Evolutionary conservation across 2,113 vertebrate species (phyloP).

Genomic region (Chamaea fasciata): DNA sequence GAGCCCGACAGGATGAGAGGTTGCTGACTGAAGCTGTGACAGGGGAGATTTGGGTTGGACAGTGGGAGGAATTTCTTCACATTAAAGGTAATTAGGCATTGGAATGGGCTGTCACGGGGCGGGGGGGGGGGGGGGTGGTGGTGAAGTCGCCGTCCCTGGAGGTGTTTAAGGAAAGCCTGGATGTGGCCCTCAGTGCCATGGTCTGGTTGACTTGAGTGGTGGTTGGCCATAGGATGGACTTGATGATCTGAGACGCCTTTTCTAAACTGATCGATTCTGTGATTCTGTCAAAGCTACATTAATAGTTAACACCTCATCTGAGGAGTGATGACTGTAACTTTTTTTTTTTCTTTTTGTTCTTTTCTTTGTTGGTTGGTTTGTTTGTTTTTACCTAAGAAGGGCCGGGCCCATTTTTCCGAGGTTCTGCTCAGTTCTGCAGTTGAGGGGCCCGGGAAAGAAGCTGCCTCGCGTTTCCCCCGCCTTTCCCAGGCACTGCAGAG

Average conservation of each 20-base stretch:
- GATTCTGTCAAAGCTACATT: background rate
- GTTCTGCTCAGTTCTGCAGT: background rate
- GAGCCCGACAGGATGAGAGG: background rate
- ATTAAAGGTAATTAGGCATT: background rate
- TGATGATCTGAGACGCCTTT: background rate
- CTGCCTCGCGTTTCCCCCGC: background rate
- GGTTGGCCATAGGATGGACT: too few relatives aligned
- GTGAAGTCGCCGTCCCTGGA: background rate
- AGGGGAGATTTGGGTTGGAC: too few relatives aligned
- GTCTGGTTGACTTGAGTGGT: fast-evolving
- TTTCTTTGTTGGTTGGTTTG: background rate
- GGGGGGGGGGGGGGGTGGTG: too few relatives aligned
- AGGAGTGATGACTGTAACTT: fast-evolving
- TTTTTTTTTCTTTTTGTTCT: background rate
- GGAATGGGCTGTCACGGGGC: background rate
- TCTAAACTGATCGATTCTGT: background rate
- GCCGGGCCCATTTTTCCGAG: background rate
- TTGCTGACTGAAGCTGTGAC: background rate
- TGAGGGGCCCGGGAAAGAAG: too few relatives aligned
- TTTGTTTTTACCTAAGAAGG: fast-evolving
- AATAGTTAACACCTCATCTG: background rate
- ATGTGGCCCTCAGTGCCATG: fast-evolving
- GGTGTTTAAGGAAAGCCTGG: background rate
- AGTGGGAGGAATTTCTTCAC: background rate
- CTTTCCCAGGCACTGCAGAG: background rate